Percentiles rank a stretch among this genome's conserved stretches.
Evolutionary conservation across 2,113 vertebrate species (phyloP).

Genomic region (Reinhardtius hippoglossoides): DNA sequence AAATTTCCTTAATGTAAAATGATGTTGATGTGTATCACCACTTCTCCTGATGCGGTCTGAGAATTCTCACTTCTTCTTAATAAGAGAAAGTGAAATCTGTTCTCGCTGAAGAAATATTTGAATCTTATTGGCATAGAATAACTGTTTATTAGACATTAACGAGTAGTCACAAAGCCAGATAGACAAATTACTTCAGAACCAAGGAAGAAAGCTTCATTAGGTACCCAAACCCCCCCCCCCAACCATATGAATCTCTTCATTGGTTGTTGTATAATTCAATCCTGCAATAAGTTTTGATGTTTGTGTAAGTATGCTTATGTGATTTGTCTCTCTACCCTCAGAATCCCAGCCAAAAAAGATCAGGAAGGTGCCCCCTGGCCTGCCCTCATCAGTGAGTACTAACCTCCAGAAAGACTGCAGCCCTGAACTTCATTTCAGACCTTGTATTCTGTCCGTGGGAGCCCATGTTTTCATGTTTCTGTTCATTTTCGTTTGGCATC

Average conservation of each 20-base stretch:
- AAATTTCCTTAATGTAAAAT: too few species aligned
- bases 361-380: constrained; percentile 94
- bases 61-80: constrained; percentile 54
- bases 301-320: constrained; percentile 3
- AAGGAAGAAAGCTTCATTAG: not conserved
- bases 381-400: constrained; percentile 92
- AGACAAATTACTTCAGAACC: constrained; percentile 27
- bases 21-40: not conserved
- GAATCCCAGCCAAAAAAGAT: constrained; percentile 96
- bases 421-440: not conserved
- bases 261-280: not conserved
- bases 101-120: not conserved
- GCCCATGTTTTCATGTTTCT: constrained; percentile 46
- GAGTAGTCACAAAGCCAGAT: constrained; percentile 41
- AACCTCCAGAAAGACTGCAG: constrained; percentile 24
- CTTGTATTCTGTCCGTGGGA: constrained; percentile 1
- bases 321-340: constrained; percentile 64
- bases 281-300: constrained; percentile 14
- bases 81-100: constrained; percentile 20
- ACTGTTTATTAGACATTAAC: constrained; percentile 44
- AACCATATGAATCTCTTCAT: not conserved
- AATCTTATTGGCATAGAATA: not conserved
- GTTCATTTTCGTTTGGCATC: constrained; percentile 32
- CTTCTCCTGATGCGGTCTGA: constrained; percentile 19
- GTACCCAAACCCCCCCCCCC: too few species aligned